These are phyloP conservation scores for Astreopora myriophthalma DNA, from an alignment of 64 coral and sea anemone species.

Conservation along the genomic window DNA sequence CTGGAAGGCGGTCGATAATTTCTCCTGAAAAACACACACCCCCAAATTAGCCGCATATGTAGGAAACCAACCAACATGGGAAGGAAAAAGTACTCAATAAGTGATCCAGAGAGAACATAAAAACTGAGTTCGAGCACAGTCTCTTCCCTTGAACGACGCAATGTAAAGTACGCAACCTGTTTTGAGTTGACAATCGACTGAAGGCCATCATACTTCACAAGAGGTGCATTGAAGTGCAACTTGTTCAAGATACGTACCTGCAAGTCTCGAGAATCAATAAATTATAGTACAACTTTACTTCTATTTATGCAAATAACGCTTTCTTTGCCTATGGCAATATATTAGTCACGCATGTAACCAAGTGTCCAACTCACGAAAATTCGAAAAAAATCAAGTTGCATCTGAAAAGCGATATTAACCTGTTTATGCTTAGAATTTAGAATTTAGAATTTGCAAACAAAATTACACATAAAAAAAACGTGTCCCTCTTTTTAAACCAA, in stretches of 20 bases:
- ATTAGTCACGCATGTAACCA: not conserved
- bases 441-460: too few species aligned
- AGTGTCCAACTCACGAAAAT: too few species aligned
- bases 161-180: not conserved
- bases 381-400: too few species aligned
- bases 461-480: too few species aligned
- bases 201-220: not conserved
- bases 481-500: too few species aligned
- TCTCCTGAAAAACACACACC: not conserved
- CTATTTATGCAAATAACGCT: not conserved
- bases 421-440: too few species aligned
- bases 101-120: not conserved
- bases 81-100: not conserved
- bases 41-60: not conserved
- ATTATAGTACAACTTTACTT: not conserved
- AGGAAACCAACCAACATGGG: not conserved
- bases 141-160: not conserved
- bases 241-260: not conserved
- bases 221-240: not conserved
- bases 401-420: too few species aligned
- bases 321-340: not conserved
- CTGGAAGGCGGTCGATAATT: not conserved
- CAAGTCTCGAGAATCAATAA: not conserved
- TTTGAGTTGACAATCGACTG: not conserved
- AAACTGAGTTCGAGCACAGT: not conserved